Evolutionary conservation across 2,113 vertebrate species (phyloP), one percentile per base, ranked within the genome.

Genomic region (Nansenia antarctica): DNA sequence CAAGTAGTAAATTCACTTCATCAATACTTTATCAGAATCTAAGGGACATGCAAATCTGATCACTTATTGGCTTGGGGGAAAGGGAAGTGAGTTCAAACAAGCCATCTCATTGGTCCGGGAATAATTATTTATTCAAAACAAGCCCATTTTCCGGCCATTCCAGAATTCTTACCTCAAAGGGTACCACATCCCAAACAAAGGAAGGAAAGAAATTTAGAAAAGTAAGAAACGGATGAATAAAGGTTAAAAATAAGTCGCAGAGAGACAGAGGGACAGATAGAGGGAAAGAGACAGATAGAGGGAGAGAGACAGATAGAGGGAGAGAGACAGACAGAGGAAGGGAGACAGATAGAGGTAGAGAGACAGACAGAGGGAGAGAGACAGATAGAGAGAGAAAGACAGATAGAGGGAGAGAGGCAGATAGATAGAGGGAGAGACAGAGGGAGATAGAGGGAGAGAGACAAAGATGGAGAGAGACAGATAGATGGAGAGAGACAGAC

Each of bases 181-280:
- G 93, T 91, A 95, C 94, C 91, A 95, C 73, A 95, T 94, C 94
- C 94, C 95, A 94, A 92, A 96, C 92, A 94, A 94, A 94, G 92
- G 88, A 91, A 90, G 93, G 87, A 94, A 94, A 94, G 89, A 89
- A 92, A 94, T 65, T 71, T 85, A 67, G 62, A 66, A 62, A 39
- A 70, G 29, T 69, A 88, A 87, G 82, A 80, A 79, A 82, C 78
- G 72, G 45, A 82, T 89, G 82, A 90, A 89, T 88, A 82, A 84
- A 83, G 88, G 89, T 88, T 80, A 85, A 86, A 85, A 83, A 71
- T 82, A 70, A 77, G 45, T 82, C 18, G 22, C n/a, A n/a, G n/a
- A n/a, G n/a, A n/a, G n/a, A n/a, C n/a, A n/a, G n/a, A n/a, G n/a
- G n/a, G n/a, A n/a, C n/a, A n/a, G n/a, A n/a, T n/a, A n/a, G n/a